phyloP scores from a whole-genome alignment of 2,113 vertebrate genomes.

The Ceratotherium simum region DNA sequence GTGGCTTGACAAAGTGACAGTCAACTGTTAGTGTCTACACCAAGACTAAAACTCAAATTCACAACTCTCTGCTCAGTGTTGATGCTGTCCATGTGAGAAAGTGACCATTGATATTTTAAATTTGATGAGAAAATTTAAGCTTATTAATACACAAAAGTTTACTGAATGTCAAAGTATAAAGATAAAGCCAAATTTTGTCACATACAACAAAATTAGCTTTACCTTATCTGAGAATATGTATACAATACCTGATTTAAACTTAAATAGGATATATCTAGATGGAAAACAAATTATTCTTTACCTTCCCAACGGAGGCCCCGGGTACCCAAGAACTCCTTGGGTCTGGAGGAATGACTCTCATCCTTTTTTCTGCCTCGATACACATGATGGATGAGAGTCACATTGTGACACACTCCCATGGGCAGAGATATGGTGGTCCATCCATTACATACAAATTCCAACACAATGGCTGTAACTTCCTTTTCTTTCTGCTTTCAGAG shows the following conservation, averaged over 20 bases:
- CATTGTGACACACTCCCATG: background rate
- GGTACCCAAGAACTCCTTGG: background rate
- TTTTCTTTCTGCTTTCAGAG: slow-evolving; percentile 4
- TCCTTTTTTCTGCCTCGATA: background rate
- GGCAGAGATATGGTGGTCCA: background rate
- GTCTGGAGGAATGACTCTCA: background rate
- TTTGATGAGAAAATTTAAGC: background rate
- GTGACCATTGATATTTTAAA: background rate
- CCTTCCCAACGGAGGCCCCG: background rate
- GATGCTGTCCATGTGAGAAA: background rate
- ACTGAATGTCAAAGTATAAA: background rate
- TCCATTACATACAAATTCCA: background rate
- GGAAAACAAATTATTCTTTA: slow-evolving; percentile 14
- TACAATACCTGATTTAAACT: slow-evolving; percentile 27
- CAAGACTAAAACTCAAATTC: background rate
- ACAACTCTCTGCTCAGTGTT: background rate
- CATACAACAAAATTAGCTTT: slow-evolving; percentile 41
- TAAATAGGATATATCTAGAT: background rate
- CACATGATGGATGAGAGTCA: background rate
- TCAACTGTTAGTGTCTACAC: background rate
- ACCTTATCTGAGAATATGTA: background rate
- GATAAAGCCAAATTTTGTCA: background rate
- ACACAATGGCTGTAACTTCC: background rate
- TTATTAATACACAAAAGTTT: background rate
- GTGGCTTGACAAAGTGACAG: background rate